Conservation (phyloP, 2,888 invertebrate species). For the Habroteleia sp. region DNA sequence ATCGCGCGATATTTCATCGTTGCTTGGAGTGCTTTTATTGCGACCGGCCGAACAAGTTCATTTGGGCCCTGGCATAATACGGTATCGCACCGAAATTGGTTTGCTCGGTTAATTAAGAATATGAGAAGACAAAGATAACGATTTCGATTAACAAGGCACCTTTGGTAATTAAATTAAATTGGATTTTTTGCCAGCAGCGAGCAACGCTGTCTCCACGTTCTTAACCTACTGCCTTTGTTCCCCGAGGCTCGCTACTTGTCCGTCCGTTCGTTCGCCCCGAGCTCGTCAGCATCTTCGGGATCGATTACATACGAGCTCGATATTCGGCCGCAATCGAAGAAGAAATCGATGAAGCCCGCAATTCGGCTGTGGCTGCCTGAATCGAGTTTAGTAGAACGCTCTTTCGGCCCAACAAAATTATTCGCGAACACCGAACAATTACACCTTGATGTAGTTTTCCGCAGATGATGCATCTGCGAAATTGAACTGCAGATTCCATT, state of each 20-base stretch:
- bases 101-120: slow-evolving; percentile 66
- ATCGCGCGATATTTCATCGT: not conserved
- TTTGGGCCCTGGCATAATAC: slow-evolving; percentile 25
- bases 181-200: slow-evolving; percentile 66
- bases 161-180: slow-evolving; percentile 73
- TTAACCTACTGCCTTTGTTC: slow-evolving; percentile 64
- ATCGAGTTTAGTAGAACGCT: slow-evolving; percentile 58
- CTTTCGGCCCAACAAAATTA: slow-evolving; percentile 40
- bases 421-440: slow-evolving; percentile 53
- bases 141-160: slow-evolving; percentile 72
- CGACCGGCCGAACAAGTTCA: slow-evolving; percentile 20
- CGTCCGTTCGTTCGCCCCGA: slow-evolving; percentile 25
- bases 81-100: slow-evolving; percentile 52
- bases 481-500: slow-evolving; percentile 10
- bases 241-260: slow-evolving; percentile 47
- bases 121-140: slow-evolving; percentile 56
- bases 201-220: slow-evolving; percentile 39
- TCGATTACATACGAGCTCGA: slow-evolving; percentile 58
- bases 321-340: slow-evolving; percentile 64
- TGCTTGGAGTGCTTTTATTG: not conserved
- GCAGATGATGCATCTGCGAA: slow-evolving; percentile 20
- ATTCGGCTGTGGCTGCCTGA: slow-evolving; percentile 48
- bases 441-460: slow-evolving; percentile 44
- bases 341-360: slow-evolving; percentile 59
- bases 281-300: slow-evolving; percentile 30